Conservation (phyloP, 2,888 invertebrate species). For the Drosophila neonasuta region DNA sequence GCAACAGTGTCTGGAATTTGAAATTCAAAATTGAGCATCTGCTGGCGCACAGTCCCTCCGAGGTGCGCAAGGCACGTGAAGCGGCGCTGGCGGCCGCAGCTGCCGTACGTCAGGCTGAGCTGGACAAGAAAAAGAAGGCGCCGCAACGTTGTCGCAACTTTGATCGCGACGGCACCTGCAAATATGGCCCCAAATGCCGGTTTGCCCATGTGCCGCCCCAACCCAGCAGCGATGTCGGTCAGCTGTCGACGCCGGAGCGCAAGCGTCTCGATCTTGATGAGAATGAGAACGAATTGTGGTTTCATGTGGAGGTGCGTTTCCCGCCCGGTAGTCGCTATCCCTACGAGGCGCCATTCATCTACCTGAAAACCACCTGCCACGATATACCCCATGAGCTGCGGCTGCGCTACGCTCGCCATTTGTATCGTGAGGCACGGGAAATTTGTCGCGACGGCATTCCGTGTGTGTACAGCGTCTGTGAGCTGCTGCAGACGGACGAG, state of each 20-base stretch:
- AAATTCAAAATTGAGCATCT: slow-evolving; percentile 87
- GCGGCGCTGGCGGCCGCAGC: slow-evolving; percentile 79
- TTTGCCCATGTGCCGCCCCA: slow-evolving; percentile 85
- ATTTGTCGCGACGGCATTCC: slow-evolving; percentile 87
- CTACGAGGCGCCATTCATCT: slow-evolving; percentile 88
- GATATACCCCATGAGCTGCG: slow-evolving; percentile 86
- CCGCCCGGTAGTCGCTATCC: slow-evolving; percentile 88
- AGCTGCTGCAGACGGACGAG: slow-evolving; percentile 87
- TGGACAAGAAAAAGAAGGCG: slow-evolving; percentile 77
- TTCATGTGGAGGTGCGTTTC: slow-evolving; percentile 90
- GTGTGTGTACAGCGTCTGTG: slow-evolving; percentile 88
- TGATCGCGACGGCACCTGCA: slow-evolving; percentile 85
- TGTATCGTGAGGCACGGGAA: slow-evolving; percentile 87
- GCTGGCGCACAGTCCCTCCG: slow-evolving; percentile 84
- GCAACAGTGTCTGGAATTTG: slow-evolving; percentile 87
- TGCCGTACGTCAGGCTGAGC: slow-evolving; percentile 75
- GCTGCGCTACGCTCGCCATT: slow-evolving; percentile 86
- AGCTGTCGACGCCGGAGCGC: slow-evolving; percentile 44
- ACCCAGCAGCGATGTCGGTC: neutral
- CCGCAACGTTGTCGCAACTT: slow-evolving; percentile 84
- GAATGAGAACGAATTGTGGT: slow-evolving; percentile 82
- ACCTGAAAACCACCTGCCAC: slow-evolving; percentile 86
- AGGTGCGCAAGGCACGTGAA: slow-evolving; percentile 80
- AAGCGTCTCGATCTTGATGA: slow-evolving; percentile 58
- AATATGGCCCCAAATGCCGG: slow-evolving; percentile 88